Evolutionary conservation across 2,113 vertebrate genomes (phyloP), one percentile per base, ranked within the genome.

Genomic region (Naja naja): DNA sequence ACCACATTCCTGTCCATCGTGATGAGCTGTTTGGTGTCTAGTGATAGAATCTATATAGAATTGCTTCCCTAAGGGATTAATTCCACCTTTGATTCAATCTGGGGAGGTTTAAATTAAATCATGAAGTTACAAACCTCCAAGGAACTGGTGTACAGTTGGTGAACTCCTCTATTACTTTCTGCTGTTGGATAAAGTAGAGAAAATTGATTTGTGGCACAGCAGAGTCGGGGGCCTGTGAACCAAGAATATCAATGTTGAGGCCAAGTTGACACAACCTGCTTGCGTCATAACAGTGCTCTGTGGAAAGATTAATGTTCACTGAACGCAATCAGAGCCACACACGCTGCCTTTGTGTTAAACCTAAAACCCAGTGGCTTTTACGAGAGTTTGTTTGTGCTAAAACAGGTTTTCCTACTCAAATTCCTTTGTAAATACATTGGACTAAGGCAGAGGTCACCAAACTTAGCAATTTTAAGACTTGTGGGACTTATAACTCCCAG

Each of bases 81-180:
- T 98, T 98, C 98, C 97, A 96, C 95, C 97, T 98, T 98, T 98
- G 97, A 98, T 98, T 98, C 97, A 98, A 98, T 98, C 97, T 98
- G 98, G 97, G 97, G 96, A 95, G 97, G 97, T 96, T 98, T 90
- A 93, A 90, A 93, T 98, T 98, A 98, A 98, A 98, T 98, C 97
- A 98, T 96, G 97, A 97, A 97, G 97, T 97, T 97, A 97, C 96
- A 98, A 98, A 98, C 96, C 98, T 98, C 98, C 96, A 95, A 98
- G 97, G 98, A 98, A 97, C 96, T 96, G 91, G 93, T 97, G 97
- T 97, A 97, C 97, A 97, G 97, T 97, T 97, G 98, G 97, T 98
- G 98, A 98, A 97, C 98, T 98, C 97, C 97, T 97, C 97, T 97
- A 97, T 98, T 97, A 96, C 95, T 97, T 97, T 97, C 94, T 96